Conservation (phyloP, 2,113 vertebrate species). For the Chamaea fasciata region DNA sequence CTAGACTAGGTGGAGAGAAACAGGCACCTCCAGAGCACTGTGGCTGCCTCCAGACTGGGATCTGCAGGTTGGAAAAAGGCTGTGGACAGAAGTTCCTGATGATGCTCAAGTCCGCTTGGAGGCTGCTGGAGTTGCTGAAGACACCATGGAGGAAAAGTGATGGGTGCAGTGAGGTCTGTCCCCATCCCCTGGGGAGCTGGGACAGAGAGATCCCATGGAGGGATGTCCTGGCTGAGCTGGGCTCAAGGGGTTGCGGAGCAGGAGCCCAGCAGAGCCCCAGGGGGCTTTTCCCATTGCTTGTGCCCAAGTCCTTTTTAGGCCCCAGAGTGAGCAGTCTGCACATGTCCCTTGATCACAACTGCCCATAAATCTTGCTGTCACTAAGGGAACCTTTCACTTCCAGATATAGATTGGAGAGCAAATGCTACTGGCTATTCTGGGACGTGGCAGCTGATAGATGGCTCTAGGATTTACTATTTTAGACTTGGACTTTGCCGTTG, state of each 20-base stretch:
- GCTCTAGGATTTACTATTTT: slow-evolving; percentile 25
- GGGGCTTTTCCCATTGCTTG: background rate
- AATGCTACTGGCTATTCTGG: slow-evolving; percentile 38
- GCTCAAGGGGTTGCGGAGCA: background rate
- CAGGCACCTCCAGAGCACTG: background rate
- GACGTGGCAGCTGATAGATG: slow-evolving; percentile 11
- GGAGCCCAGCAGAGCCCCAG: background rate
- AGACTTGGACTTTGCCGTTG: background rate
- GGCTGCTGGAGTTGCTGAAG: background rate
- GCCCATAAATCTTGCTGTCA: slow-evolving; percentile 26
- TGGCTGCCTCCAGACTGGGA: background rate
- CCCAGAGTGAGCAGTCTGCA: background rate
- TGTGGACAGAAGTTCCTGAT: background rate
- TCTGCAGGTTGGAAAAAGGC: background rate
- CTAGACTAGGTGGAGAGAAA: background rate
- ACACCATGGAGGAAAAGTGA: background rate
- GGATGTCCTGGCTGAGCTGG: background rate
- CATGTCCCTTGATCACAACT: background rate
- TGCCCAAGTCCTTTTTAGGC: slow-evolving; percentile 33
- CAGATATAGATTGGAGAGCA: slow-evolving; percentile 52
- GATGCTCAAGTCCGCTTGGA: background rate
- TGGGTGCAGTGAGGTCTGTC: background rate
- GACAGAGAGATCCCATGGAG: background rate
- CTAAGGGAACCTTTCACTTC: slow-evolving; percentile 1
- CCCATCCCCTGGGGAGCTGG: background rate